These are phyloP conservation scores for Apamea sordens DNA, from an alignment of 2,888 invertebrate species.

Conservation along the genomic window DNA sequence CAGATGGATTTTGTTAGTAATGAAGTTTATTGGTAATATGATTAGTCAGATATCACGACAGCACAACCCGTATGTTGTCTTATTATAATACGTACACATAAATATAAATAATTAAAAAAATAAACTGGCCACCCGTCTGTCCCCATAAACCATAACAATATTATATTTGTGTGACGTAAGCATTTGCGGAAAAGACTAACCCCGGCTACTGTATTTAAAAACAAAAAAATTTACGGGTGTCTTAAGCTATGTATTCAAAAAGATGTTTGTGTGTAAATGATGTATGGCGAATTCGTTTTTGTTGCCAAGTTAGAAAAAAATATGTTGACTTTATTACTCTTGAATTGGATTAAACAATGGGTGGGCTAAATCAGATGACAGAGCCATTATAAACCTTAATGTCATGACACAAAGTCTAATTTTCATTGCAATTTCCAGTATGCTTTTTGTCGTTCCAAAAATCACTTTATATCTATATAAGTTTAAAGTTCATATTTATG, in stretches of 20 bases:
- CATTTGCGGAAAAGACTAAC: slow-evolving; percentile 19
- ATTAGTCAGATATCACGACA: background rate
- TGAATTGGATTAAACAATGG: background rate
- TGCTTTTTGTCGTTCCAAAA: background rate
- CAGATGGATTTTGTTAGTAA: slow-evolving; percentile 45
- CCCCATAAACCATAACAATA: background rate
- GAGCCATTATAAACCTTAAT: slow-evolving; percentile 9
- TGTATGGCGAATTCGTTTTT: slow-evolving; percentile 21
- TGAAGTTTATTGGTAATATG: slow-evolving; percentile 9
- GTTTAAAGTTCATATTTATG: background rate
- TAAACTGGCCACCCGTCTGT: background rate
- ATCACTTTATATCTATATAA: background rate
- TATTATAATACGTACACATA: slow-evolving; percentile 18
- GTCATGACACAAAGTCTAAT: background rate
- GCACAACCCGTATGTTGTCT: slow-evolving; percentile 20
- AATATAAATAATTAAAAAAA: background rate
- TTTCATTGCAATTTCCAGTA: background rate
- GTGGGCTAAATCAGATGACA: background rate
- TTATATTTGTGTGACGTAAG: slow-evolving; percentile 9
- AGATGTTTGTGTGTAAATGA: slow-evolving; percentile 31
- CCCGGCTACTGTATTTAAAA: background rate
- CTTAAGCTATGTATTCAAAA: slow-evolving; percentile 3
- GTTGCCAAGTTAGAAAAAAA: background rate
- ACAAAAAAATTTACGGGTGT: slow-evolving; percentile 4
- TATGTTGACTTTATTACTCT: background rate